Evolutionary conservation across 2,888 invertebrate species (phyloP).

Genomic region (Andrena camellia): DNA sequence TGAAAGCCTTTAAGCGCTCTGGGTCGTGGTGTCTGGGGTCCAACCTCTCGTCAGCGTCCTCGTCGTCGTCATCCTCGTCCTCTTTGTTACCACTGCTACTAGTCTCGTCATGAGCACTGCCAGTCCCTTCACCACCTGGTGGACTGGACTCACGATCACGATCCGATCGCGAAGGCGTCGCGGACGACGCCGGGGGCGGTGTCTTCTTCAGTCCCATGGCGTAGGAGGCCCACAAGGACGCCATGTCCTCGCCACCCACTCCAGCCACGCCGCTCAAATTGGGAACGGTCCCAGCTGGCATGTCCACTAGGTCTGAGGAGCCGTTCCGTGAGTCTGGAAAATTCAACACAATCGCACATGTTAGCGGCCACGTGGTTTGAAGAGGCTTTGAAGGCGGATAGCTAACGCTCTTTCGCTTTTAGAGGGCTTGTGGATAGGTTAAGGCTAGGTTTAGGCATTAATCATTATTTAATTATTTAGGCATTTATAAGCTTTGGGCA

Average conservation of each 20-base stretch:
- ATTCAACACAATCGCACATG: neutral
- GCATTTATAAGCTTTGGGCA: too few relatives aligned
- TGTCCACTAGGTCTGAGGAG: slow-evolving; percentile 81
- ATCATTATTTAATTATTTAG: too few relatives aligned
- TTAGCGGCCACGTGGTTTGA: neutral
- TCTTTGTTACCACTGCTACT: slow-evolving; percentile 94
- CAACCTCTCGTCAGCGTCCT: slow-evolving; percentile 96
- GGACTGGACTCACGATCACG: slow-evolving; percentile 89
- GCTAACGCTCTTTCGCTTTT: too few relatives aligned
- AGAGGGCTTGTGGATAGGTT: too few relatives aligned
- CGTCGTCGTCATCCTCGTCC: slow-evolving; percentile 95
- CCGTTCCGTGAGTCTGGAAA: slow-evolving; percentile 83
- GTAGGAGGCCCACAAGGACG: slow-evolving; percentile 95
- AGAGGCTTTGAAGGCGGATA: neutral
- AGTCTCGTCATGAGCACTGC: slow-evolving; percentile 93
- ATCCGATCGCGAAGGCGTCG: slow-evolving; percentile 83
- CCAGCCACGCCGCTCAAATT: slow-evolving; percentile 86
- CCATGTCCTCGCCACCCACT: slow-evolving; percentile 90
- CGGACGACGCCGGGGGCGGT: slow-evolving; percentile 81
- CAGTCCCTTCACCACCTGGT: slow-evolving; percentile 87
- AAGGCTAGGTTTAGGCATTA: too few relatives aligned
- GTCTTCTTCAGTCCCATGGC: slow-evolving; percentile 90
- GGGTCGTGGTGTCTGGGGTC: slow-evolving; percentile 96
- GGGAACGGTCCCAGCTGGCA: slow-evolving; percentile 83
- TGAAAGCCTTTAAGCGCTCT: slow-evolving; percentile 97